Evolutionary conservation across 2,113 vertebrate species (phyloP).

Genomic region (Micromys minutus): DNA sequence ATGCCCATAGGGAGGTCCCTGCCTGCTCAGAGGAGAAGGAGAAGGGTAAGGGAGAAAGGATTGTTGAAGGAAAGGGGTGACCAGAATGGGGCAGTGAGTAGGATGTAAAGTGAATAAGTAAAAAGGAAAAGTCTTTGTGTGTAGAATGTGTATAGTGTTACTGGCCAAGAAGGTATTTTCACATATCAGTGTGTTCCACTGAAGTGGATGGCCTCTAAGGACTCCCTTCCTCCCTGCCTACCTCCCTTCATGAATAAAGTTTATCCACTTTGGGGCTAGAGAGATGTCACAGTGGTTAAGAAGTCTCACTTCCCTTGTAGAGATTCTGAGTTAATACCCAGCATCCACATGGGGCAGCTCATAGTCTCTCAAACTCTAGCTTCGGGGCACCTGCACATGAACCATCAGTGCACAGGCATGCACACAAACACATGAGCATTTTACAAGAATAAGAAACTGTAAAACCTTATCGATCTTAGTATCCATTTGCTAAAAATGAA

Average conservation of each 20-base stretch:
- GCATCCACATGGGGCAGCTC: not conserved
- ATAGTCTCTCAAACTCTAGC: not conserved
- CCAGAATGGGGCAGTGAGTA: no score
- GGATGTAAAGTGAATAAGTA: no score
- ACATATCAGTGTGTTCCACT: not conserved
- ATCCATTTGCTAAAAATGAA: conserved; percentile 1
- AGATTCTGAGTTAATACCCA: not conserved
- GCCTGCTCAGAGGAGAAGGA: no score
- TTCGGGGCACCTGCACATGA: not conserved
- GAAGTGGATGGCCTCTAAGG: not conserved
- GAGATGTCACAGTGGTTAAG: not conserved
- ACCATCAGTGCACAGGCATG: not conserved
- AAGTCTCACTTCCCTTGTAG: not conserved
- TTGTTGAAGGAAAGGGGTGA: no score
- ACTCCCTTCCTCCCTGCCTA: not conserved
- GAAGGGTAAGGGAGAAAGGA: no score
- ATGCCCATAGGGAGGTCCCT: no score
- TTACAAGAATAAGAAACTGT: not conserved
- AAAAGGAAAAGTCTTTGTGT: not conserved
- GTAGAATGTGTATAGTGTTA: not conserved
- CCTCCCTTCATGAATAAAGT: not conserved
- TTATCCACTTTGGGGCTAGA: not conserved
- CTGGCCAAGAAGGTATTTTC: not conserved
- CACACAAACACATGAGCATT: not conserved
- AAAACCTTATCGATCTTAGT: not conserved